Base-by-base conservation (phyloP, 1,140 invertebrate genomes). In the Phenacoccus solenopsis region DNA sequence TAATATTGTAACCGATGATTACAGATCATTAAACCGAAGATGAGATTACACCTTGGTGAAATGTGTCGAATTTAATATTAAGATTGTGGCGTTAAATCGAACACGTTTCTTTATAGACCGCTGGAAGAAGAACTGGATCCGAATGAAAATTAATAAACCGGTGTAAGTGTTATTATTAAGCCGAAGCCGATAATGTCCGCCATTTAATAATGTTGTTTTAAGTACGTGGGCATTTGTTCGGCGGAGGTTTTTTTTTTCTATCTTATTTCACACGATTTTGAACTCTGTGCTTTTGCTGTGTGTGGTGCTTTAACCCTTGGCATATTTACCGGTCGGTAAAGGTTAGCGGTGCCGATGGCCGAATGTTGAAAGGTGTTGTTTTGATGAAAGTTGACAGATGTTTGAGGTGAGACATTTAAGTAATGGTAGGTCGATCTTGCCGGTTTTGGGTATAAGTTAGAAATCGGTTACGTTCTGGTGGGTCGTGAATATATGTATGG, bases 51-150 rank as follows among this genome's bases (percentile, higher is more conserved):
- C 38, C 38, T 49, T 49, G 20, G 38, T 49, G 38, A 49, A 49
- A 49, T 49, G 38, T 49, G 38, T 49, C 38, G 38, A 49, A 49
- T 49, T 49, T 49, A 49, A 49, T 49, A 49, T 49, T 49, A 49
- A 49, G 38, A 49, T 16, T 49, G 38, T 49, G 38, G 38, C 38
- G 38, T 49, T 16, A 49, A 49, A 49, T 49, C 38, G 38, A 49
- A 49, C 38, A 49, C 38, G 38, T 49, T 49, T 49, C 38, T 49
- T 49, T 49, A 49, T 49, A 16, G 38, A 49, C 38, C n/a, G n/a
- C n/a, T 49, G 16, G 38, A 16, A 3, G 38, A 49, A 49, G 38
- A 49, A 49, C 38, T 49, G 38, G 38, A 49, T 49, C 38, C 20
- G 38, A 49, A 49, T 49, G 12, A 49, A 49, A 49, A 49, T 49